Evolutionary conservation across 2,888 invertebrate species (phyloP).

Genomic region (Leistus spinibarbis): DNA sequence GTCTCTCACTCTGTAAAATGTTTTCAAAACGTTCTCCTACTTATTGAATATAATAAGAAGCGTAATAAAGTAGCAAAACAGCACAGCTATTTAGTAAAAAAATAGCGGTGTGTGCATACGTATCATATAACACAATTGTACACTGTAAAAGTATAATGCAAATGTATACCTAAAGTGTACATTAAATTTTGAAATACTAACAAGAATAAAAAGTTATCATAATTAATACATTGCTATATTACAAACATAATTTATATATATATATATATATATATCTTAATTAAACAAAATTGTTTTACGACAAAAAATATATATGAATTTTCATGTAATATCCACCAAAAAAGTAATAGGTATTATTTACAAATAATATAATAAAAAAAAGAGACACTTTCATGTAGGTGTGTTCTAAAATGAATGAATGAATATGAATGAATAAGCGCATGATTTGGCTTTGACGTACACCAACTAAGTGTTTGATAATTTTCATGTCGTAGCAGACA

Average conservation of each 20-base stretch:
- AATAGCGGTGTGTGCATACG: neutral
- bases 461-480: conserved; percentile 20
- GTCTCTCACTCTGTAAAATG: neutral
- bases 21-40: neutral
- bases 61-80: neutral
- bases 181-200: conserved; percentile 13
- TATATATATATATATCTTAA: conserved; percentile 4
- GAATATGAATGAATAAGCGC: conserved; percentile 22
- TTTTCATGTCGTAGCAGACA: conserved; percentile 35
- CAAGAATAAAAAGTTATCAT: conserved; percentile 17
- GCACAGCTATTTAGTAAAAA: neutral
- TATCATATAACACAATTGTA: neutral
- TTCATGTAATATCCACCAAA: conserved; percentile 31
- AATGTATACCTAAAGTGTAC: conserved; percentile 16
- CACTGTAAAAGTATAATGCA: neutral
- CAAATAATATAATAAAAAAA: conserved; percentile 27
- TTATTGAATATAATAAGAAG: neutral
- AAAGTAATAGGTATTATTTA: conserved; percentile 26
- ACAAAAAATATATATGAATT: conserved; percentile 24
- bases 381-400: conserved; percentile 1
- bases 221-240: neutral
- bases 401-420: neutral
- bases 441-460: conserved; percentile 28
- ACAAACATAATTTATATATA: neutral
- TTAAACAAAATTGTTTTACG: conserved; percentile 14